phyloP scores from a whole-genome alignment of 1,140 invertebrate species.

The Drosophila ercepeae region DNA sequence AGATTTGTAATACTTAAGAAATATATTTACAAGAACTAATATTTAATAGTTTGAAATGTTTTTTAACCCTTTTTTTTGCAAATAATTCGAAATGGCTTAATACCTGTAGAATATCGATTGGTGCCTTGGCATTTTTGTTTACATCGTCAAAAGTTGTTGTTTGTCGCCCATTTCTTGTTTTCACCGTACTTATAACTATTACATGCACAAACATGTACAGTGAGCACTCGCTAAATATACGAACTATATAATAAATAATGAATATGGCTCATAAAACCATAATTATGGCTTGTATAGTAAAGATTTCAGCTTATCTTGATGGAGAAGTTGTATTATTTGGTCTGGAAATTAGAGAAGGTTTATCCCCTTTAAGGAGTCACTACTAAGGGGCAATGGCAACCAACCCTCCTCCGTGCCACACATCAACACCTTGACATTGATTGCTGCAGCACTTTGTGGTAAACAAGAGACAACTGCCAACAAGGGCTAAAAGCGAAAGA shows the following conservation, averaged over 20 bases:
- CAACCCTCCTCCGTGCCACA: constrained; percentile 16
- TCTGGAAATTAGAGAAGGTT: too few species aligned
- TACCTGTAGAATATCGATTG: constrained; percentile 19
- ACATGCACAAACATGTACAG: constrained; percentile 25
- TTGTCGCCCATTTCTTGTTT: constrained; percentile 24
- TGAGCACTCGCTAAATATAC: background rate
- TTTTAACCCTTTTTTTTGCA: too few species aligned
- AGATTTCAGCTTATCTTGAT: too few species aligned
- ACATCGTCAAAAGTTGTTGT: constrained; percentile 6
- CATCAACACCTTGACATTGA: constrained; percentile 59
- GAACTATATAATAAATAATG: too few species aligned
- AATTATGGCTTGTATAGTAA: too few species aligned
- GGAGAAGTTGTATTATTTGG: too few species aligned
- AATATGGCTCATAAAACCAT: too few species aligned
- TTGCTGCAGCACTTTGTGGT: constrained; percentile 33
- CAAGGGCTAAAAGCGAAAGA: constrained; percentile 3
- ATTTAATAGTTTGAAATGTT: background rate
- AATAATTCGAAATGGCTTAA: background rate
- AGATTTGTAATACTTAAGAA: too few species aligned
- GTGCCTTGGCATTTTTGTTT: constrained; percentile 20
- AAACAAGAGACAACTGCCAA: constrained; percentile 4
- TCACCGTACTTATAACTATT: constrained; percentile 14
- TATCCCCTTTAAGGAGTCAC: background rate
- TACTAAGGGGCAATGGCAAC: constrained; percentile 7
- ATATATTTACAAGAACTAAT: background rate